Percentiles rank a stretch among this genome's conserved stretches.
Conservation (phyloP, 2,113 vertebrate species). For the Labeo catla region DNA sequence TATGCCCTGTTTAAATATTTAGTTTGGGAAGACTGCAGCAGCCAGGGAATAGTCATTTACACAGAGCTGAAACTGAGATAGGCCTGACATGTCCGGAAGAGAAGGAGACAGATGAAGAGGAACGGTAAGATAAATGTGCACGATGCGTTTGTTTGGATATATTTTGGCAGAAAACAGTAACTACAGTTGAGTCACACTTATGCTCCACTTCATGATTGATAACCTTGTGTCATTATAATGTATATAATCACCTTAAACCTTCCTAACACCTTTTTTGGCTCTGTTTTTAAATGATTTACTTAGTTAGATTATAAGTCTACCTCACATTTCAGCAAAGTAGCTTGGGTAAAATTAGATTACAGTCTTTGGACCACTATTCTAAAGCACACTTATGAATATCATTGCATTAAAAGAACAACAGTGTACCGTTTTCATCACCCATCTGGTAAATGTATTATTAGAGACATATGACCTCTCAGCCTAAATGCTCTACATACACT, state of each 20-base stretch:
- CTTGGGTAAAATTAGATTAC: neutral
- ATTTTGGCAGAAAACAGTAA: conserved; percentile 32
- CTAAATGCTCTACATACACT: conserved; percentile 53
- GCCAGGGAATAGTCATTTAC: conserved; percentile 41
- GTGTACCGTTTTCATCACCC: neutral
- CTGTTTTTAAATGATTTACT: neutral
- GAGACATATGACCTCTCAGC: conserved; percentile 32
- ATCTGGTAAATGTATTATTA: conserved; percentile 60
- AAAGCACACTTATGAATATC: neutral
- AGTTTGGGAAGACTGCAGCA: conserved; percentile 57
- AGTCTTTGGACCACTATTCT: neutral
- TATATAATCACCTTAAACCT: neutral
- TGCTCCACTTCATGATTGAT: conserved; percentile 3
- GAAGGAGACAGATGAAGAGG: conserved; percentile 32
- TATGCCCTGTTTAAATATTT: conserved; percentile 75
- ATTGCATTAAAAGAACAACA: neutral
- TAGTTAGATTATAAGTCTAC: neutral
- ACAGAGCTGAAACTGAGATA: conserved; percentile 27
- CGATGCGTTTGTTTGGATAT: neutral
- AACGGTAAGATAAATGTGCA: conserved; percentile 51
- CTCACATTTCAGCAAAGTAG: neutral
- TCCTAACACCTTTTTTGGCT: too few species aligned
- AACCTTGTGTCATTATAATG: conserved; percentile 1
- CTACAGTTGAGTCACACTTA: neutral
- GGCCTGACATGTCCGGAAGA: conserved; percentile 26